phyloP scores from a whole-genome alignment of 2,797 vertebrate genomes.

The Myotis daubentonii region DNA sequence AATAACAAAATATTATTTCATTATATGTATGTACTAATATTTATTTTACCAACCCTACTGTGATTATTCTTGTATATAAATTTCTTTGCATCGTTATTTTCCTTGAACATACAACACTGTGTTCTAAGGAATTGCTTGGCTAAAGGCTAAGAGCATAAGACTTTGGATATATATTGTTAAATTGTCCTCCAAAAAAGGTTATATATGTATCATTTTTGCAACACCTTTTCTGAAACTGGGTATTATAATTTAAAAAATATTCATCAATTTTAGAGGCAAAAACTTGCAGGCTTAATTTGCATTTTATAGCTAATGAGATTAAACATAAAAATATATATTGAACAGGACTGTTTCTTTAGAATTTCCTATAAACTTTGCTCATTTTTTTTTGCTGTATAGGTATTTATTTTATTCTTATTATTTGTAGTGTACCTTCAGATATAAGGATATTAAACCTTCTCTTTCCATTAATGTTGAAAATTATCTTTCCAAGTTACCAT shows the following conservation, averaged over 20 bases:
- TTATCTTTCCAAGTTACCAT: not conserved
- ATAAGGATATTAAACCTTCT: not conserved
- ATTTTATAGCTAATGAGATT: conserved; percentile 10
- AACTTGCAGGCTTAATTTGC: not conserved
- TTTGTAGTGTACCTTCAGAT: not conserved
- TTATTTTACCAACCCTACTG: conserved; percentile 16
- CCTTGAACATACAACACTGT: not conserved
- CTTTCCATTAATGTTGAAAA: conserved; percentile 2
- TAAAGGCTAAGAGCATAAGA: not conserved
- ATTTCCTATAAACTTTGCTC: not conserved
- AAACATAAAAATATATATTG: not conserved
- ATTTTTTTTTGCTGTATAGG: not conserved
- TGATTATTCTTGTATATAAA: conserved; percentile 6
- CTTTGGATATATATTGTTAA: not conserved
- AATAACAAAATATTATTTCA: conserved; percentile 25
- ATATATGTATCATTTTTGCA: not conserved
- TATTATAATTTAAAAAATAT: not conserved
- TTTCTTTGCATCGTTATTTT: conserved; percentile 28
- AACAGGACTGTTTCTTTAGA: not conserved
- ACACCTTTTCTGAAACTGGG: not conserved
- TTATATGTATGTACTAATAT: not conserved
- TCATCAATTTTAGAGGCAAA: not conserved
- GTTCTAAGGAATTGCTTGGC: not conserved
- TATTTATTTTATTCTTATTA: not conserved
- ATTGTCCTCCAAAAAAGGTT: not conserved